Evolutionary conservation across 64 coral and sea anemone species (phyloP), one percentile per base, ranked within the genome.

Genomic region (Pocillopora damicornis): DNA sequence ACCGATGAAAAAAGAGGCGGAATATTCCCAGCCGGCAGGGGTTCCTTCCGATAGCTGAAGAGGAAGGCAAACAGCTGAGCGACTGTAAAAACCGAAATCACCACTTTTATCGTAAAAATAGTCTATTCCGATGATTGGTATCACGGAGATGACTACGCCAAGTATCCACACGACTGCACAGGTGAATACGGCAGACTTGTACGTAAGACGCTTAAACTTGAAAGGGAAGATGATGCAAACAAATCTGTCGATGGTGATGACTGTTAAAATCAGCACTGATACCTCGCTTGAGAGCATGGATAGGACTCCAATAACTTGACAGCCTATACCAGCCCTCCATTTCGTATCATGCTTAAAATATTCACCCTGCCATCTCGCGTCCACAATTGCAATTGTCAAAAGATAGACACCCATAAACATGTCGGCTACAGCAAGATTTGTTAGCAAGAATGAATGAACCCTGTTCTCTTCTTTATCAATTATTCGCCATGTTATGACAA

Each of bases 241-340:
- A 13, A 85, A 26, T 85, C 81, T 85, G 34, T 85, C 81, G 7
- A 85, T 15, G 13, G 80, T 83, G 26, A 83, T 83, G 60, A 83
- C 63, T 20, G 80, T 83, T 42, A 83, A 60, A 62, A 64, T 83
- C 26, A 83, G 80, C n/a, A 83, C 80, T 5, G 80, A 83, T 16
- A 83, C 80, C 23, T 83, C 80, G 51, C 80, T 83, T 1, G 80
- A 83, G 23, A 83, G 59, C 80, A 83, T 83, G 22, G 80, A 83
- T 22, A 83, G 60, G 13, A 25, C 80, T 68, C 80, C 80, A 36
- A 13, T 35, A 11, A 83, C 35, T 73, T 85, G 62, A 69, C 81
- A 85, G 38, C 62, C 62, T 15, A 66, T 0, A 0, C 81, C 67
- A 26, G 67, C 37, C 68, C 81, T 85, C 81, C 81, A 85, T 23